Evolutionary conservation across 2,888 invertebrate genomes (phyloP), one percentile per base, ranked within the genome.

Genomic region (Lottia scabra): DNA sequence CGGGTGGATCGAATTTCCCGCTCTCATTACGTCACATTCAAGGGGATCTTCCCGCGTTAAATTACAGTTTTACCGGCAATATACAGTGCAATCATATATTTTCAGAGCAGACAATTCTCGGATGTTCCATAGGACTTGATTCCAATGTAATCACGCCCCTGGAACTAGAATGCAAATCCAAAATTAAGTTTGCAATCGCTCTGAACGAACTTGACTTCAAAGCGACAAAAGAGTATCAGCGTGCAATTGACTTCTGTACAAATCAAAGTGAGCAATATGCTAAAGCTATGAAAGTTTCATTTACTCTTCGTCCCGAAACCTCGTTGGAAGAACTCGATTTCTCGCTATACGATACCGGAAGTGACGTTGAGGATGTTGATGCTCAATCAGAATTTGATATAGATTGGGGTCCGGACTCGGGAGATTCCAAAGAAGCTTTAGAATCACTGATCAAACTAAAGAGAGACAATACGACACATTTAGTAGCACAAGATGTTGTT

Each of bases 361-460:
- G 80, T 72, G 81, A 82, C 64, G 43, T 74, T n/a, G 78, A 73
- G 16, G 81, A 82, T 19, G 78, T 80, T 30, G 79, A 80, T 30
- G 82, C 82, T 48, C 73, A 79, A 38, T 80, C 80, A 0, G 82
- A 82, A 67, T 82, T 82, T 68, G 76, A 78, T 27, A 76, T 82
- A 23, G 68, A 76, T n/a, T 80, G 80, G 82, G 75, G 74, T 15
- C 75, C 75, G 27, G 68, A 72, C n/a, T 45, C 38, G 4, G 26
- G 66, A 19, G 19, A 38, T 63, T 27, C 63, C 6, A 45, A 63
- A 68, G 56, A 56, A 56, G 56, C 56, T 23, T 56, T 56, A 19
- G 56, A 56, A 4, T 13, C 56, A 23, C 56, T 56, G 19, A 23
- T 23, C 19, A 19, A 56, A 56, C 23, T 23, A 13, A 56, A 56